Base-by-base conservation (phyloP, 2,797 vertebrate genomes). In the Tinamus major region DNA sequence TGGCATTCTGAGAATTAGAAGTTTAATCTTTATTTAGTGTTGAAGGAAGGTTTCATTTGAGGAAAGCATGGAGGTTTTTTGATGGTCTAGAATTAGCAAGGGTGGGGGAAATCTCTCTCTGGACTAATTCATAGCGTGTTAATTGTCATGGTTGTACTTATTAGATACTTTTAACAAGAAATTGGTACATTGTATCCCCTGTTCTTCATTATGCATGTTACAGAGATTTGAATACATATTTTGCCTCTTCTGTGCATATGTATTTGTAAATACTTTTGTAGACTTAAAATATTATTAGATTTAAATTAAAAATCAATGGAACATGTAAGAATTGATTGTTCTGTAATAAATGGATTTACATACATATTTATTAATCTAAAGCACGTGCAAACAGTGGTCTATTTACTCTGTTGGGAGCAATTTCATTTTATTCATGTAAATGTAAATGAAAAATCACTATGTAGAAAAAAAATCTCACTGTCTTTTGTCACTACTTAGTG, bases 1-100 rank as follows among this genome's bases (percentile, higher is more conserved):
- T 55, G 79, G 68, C 35, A 49, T 89, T 91, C 90, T 62, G 71
- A 51, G 64, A 89, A 76, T 75, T 76, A 83, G 31, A 74, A 85
- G 67, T 87, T 94, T 89, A 87, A 71, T 79, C 13, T 12, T 62
- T 90, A 13, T 53, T 92, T 48, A 53, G 78, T 49, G 37, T 23
- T 67, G 61, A 26, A 91, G 69, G 53, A 70, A 68, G 76, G 42
- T 19, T 87, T 90, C 4, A 5, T 15, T 83, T 92, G 69, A 56
- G 72, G 72, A 37, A 79, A 90, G 31, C 21, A 26, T 85, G 79
- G 61, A 68, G 68, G 29, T 26, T 71, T 79, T 95, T 92, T 83
- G 2, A 31, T 71, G n/a, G 17, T 74, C 29, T 64, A 55, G 11
- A 27, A 31, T 68, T 67, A 55, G 37, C 37, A 53, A 70, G 44